A percentile compares a stretch with the other conserved stretches of the same genome.
phyloP scores from a whole-genome alignment of 2,888 invertebrate species.

The Elegia similella region DNA sequence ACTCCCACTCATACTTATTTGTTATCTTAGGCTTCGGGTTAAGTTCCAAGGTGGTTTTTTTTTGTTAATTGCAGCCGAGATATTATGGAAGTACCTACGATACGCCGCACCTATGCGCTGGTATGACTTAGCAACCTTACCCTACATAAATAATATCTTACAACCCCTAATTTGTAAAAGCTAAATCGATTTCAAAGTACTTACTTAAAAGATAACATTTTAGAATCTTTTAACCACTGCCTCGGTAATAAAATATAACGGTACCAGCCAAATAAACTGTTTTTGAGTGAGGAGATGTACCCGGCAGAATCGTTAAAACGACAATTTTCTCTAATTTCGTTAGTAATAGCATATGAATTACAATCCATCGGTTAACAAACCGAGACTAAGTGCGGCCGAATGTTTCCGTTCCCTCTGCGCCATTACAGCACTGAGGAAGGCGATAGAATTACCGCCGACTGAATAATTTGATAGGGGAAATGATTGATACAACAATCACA shows the following conservation, averaged over 20 bases:
- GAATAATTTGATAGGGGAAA: conserved; percentile 80
- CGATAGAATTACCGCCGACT: conserved; percentile 77
- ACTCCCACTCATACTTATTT: too few relatives aligned
- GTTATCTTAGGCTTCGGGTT: too few relatives aligned
- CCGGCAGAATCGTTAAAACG: conserved; percentile 40
- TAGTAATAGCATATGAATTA: conserved; percentile 72
- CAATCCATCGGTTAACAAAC: conserved; percentile 72
- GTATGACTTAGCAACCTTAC: too few relatives aligned
- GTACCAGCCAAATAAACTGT: conserved; percentile 17
- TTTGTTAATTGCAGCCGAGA: too few relatives aligned
- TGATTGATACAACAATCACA: conserved; percentile 80
- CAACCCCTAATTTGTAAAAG: too few relatives aligned
- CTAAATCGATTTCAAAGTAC: not conserved
- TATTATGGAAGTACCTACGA: too few relatives aligned
- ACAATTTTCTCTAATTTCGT: conserved; percentile 61
- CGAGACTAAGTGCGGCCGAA: conserved; percentile 76
- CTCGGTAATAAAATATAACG: conserved; percentile 15
- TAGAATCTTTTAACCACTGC: conserved; percentile 4
- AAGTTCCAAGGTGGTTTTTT: too few relatives aligned
- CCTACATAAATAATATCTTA: too few relatives aligned
- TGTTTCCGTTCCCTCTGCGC: conserved; percentile 61
- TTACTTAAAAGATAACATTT: not conserved
- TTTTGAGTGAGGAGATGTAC: conserved; percentile 26
- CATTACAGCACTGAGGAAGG: conserved; percentile 59
- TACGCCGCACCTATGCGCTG: too few relatives aligned